phyloP scores from a whole-genome alignment of 2,797 vertebrate genomes.

The Staurois parvus region DNA sequence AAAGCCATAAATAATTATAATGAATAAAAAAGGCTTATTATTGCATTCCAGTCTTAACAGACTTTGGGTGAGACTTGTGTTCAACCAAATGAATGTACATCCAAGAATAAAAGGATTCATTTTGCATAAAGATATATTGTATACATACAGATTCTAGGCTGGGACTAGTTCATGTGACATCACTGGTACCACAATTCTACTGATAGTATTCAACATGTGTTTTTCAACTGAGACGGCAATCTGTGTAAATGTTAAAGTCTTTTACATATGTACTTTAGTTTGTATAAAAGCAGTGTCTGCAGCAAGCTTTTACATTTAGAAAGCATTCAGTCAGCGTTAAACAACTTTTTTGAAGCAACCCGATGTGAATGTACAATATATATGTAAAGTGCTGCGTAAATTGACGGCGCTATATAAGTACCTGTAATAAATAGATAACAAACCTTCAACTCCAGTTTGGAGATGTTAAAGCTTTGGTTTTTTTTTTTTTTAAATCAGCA shows the following conservation, averaged over 20 bases:
- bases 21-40: not conserved
- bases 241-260: not conserved
- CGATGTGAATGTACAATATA: too few relatives aligned
- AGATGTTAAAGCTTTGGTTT: too few relatives aligned
- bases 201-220: too few relatives aligned
- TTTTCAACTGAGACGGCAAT: not conserved
- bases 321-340: not conserved
- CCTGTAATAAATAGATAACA: too few relatives aligned
- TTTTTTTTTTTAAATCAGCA: too few relatives aligned
- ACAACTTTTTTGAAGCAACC: too few relatives aligned
- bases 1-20: constrained; percentile 25
- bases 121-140: not conserved
- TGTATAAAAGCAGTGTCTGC: not conserved
- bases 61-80: not conserved
- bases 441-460: too few relatives aligned
- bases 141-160: not conserved
- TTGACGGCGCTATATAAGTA: too few relatives aligned
- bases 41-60: not conserved
- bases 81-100: not conserved
- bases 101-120: not conserved
- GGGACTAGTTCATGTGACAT: not conserved
- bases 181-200: not conserved
- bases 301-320: not conserved
- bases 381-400: too few relatives aligned
- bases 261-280: not conserved